Base-by-base conservation (phyloP, 2,113 vertebrate genomes). In the Micromys minutus region DNA sequence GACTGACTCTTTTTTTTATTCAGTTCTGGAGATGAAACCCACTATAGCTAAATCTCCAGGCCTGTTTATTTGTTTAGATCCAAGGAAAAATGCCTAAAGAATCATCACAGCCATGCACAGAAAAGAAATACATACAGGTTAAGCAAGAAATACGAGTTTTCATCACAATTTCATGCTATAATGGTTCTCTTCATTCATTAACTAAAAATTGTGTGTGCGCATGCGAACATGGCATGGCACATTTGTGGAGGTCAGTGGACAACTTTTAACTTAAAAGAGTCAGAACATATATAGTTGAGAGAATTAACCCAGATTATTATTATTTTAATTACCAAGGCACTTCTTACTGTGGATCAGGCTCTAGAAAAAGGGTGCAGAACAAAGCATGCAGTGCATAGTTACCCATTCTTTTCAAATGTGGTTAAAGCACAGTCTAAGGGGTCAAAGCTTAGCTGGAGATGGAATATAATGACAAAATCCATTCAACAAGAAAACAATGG, bases 41-140 rank as follows among this genome's bases (percentile, higher is more conserved):
- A n/a, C 50, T 52, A 52, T 9, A 65, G 29, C 24, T 85, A 47
- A 34, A 34, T 47, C 39, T 16, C 24, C 7, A 61, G 31, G 83
- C n/a, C 61, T 65, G 15, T 7, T 19, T 19, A 34, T 67, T 84
- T 81, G 9, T 79, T 94, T 81, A 87, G n/a, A 74, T 59, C 34
- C n/a, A 93, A 3, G 80, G 36, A 94, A 59, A 89, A 93, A 94
- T 69, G 13, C 79, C 80, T 55, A 67, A 81, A 94, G 80, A 67
- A 19, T 39, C 80, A 26, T 47, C 36, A 81, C 1, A 57, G 24
- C 45, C 61, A 34, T 65, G 8, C 12, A 63, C 80, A 10, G 17
- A 89, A 92, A 88, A 61, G 12, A 87, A 87, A 75, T 6, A 75
- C 39, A 77, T 16, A 19, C 15, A 86, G 6, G 55, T 17, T 47